These are phyloP conservation scores for Paralichthys olivaceus DNA, from an alignment of 2,113 vertebrate species.

Conservation along the genomic window DNA sequence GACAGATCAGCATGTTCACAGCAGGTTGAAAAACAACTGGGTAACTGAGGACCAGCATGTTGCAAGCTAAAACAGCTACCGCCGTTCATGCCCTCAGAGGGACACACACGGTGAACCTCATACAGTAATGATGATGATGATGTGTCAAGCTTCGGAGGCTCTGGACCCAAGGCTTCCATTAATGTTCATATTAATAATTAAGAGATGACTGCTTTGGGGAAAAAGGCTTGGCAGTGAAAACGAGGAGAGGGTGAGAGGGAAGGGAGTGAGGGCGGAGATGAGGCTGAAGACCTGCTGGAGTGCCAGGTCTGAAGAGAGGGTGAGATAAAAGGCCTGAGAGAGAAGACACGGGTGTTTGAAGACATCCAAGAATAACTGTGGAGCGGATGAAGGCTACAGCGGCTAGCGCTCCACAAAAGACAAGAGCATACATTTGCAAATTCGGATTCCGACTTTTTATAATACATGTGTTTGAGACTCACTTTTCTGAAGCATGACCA, in stretches of 20 bases:
- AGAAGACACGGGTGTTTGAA: neutral
- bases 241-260: neutral
- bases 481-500: too few species aligned
- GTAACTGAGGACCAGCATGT: neutral
- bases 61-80: neutral
- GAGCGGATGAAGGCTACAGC: too few species aligned
- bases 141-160: slow-evolving; percentile 24
- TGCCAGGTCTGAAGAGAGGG: neutral
- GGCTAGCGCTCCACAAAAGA: too few species aligned
- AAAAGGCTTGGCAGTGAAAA: neutral
- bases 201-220: slow-evolving; percentile 20
- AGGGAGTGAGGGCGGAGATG: neutral
- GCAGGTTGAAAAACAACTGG: neutral
- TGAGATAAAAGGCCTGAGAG: neutral
- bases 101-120: neutral
- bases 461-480: too few species aligned
- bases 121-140: neutral
- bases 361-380: neutral
- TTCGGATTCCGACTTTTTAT: too few species aligned
- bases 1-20: slow-evolving; percentile 40
- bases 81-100: neutral
- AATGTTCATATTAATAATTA: slow-evolving; percentile 55
- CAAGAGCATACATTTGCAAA: too few species aligned
- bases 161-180: slow-evolving; percentile 30
- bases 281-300: slow-evolving; percentile 1